phyloP scores from a whole-genome alignment of 2,113 vertebrate genomes.

The Polypterus bichir region DNA sequence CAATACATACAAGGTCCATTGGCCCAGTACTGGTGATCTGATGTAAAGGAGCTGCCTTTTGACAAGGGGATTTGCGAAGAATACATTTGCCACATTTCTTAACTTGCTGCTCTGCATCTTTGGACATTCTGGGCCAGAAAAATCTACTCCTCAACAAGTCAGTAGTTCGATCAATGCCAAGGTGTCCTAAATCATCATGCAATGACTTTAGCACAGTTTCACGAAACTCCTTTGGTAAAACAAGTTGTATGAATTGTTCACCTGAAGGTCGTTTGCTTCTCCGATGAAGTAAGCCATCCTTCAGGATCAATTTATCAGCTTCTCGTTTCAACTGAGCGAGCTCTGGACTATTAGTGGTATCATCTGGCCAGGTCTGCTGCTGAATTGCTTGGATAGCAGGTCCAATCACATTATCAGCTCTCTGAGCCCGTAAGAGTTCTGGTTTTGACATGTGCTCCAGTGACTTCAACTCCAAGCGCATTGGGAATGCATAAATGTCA shows the following conservation, averaged over 20 bases:
- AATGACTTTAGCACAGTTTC: neutral
- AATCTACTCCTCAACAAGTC: neutral
- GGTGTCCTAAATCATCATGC: neutral
- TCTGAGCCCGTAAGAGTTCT: constrained; percentile 2
- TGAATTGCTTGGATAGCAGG: too few species aligned
- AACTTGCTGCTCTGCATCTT: neutral
- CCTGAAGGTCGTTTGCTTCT: neutral
- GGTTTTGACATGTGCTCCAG: neutral
- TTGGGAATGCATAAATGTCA: neutral
- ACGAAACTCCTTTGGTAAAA: neutral
- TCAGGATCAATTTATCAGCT: neutral
- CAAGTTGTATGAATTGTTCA: neutral
- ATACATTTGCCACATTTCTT: constrained; percentile 4
- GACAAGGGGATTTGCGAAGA: neutral
- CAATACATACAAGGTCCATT: constrained; percentile 5
- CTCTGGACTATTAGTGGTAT: neutral
- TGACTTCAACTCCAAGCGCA: neutral
- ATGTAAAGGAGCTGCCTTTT: constrained; percentile 1
- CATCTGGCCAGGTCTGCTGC: neutral
- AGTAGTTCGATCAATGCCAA: neutral
- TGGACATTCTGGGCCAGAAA: neutral
- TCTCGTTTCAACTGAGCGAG: neutral
- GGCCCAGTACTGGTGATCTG: constrained; percentile 5
- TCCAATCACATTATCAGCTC: neutral
- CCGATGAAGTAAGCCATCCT: neutral